Conservation (phyloP, 2,113 vertebrate genomes). For the Gnathonemus longibarbis region DNA sequence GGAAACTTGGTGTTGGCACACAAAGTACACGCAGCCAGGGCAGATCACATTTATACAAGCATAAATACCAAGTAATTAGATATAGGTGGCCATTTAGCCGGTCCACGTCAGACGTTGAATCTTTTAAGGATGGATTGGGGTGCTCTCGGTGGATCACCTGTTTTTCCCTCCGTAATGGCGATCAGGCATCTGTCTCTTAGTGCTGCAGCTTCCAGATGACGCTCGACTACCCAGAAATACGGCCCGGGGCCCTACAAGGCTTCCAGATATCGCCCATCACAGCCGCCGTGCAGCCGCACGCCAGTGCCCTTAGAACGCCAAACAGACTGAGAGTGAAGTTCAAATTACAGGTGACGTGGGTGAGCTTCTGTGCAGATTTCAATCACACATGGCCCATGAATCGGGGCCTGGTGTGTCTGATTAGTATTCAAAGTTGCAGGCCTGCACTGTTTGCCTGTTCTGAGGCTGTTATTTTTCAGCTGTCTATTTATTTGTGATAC, state of each 20-base stretch:
- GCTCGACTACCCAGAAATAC: conserved; percentile 18
- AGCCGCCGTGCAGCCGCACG: neutral
- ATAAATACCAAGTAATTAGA: neutral
- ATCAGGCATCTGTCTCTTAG: neutral
- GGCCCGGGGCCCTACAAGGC: neutral
- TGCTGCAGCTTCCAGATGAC: conserved; percentile 12
- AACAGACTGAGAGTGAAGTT: neutral
- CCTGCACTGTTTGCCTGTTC: neutral
- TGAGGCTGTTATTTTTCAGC: neutral
- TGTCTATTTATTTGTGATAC: neutral
- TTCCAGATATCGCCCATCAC: neutral
- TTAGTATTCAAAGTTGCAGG: neutral
- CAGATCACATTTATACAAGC: neutral
- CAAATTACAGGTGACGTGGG: neutral
- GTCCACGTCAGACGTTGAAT: neutral
- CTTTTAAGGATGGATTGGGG: neutral
- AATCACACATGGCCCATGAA: neutral
- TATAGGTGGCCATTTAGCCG: neutral
- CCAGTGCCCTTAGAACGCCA: neutral
- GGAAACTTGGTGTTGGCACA: neutral
- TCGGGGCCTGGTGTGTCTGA: neutral
- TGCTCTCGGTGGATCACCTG: neutral
- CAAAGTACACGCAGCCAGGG: neutral
- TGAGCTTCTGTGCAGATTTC: neutral
- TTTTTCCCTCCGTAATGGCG: neutral